Evolutionary conservation across 2,797 vertebrate genomes (phyloP).

Genomic region (Sitta carolinensis): DNA sequence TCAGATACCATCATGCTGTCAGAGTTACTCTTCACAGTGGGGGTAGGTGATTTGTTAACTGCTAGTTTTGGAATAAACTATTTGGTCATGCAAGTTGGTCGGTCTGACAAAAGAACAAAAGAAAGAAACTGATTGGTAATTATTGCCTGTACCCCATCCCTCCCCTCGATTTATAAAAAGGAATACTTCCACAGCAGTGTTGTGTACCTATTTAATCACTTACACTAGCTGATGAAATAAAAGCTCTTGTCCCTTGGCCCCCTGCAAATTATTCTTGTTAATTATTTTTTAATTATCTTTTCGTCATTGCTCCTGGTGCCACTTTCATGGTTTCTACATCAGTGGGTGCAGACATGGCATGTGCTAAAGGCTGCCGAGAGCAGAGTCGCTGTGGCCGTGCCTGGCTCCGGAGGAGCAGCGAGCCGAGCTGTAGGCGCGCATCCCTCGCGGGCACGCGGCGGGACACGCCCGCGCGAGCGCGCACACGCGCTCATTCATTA

Average conservation of each 20-base stretch:
- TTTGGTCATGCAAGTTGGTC: slow-evolving; percentile 25
- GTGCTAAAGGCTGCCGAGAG: neutral
- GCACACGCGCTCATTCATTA: neutral
- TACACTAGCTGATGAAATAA: slow-evolving; percentile 66
- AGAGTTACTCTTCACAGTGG: neutral
- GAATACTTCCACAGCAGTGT: slow-evolving; percentile 1
- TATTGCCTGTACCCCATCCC: neutral
- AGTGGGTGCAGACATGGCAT: slow-evolving; percentile 49
- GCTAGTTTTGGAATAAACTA: slow-evolving; percentile 42
- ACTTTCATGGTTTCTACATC: slow-evolving; percentile 66
- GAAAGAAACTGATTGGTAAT: slow-evolving; percentile 33
- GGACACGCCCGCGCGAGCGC: fast-evolving
- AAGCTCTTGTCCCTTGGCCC: slow-evolving; percentile 66
- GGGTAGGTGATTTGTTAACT: slow-evolving; percentile 34
- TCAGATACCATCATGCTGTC: neutral
- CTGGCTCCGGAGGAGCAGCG: neutral
- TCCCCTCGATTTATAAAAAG: neutral
- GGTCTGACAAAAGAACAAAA: slow-evolving; percentile 42
- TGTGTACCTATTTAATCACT: slow-evolving; percentile 63
- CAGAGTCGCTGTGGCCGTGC: neutral
- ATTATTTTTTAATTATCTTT: slow-evolving; percentile 80
- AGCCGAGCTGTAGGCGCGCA: neutral
- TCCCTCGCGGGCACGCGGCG: neutral
- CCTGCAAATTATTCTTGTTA: slow-evolving; percentile 78
- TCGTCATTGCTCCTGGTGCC: slow-evolving; percentile 61